Conservation (phyloP, 2,113 vertebrate genomes). For the Tor tambroides region DNA sequence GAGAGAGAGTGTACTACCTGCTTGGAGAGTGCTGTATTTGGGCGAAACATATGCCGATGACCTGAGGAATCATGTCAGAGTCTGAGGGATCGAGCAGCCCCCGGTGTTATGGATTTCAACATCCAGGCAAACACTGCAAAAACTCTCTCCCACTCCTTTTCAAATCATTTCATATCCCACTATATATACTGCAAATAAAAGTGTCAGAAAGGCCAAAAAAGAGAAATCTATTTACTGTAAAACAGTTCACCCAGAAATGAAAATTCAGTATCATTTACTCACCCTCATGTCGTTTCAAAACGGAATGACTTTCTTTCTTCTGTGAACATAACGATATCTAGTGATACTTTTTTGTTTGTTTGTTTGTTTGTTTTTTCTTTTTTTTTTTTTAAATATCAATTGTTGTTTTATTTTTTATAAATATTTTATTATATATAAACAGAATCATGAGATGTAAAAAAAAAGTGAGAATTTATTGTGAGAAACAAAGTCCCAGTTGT, state of each 20-base stretch:
- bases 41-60: slow-evolving; percentile 44
- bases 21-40: slow-evolving; percentile 40
- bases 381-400: too few species aligned
- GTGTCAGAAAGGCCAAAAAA: neutral
- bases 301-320: too few species aligned
- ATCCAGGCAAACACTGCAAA: neutral
- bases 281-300: too few species aligned
- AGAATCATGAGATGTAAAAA: too few species aligned
- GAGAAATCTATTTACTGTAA: neutral
- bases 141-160: neutral
- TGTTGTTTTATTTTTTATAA: too few species aligned
- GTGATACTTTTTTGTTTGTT: too few species aligned
- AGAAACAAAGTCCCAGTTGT: too few species aligned
- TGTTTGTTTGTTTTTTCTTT: too few species aligned
- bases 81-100: slow-evolving; percentile 25
- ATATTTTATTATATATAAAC: too few species aligned
- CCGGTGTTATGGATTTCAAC: neutral
- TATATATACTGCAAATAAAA: neutral
- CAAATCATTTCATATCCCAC: neutral
- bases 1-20: slow-evolving; percentile 23
- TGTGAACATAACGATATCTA: too few species aligned
- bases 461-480: too few species aligned
- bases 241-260: neutral
- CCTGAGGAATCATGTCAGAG: slow-evolving; percentile 36
- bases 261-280: neutral